Conservation (phyloP, 2,888 invertebrate species). For the Drosophila mulleri region DNA sequence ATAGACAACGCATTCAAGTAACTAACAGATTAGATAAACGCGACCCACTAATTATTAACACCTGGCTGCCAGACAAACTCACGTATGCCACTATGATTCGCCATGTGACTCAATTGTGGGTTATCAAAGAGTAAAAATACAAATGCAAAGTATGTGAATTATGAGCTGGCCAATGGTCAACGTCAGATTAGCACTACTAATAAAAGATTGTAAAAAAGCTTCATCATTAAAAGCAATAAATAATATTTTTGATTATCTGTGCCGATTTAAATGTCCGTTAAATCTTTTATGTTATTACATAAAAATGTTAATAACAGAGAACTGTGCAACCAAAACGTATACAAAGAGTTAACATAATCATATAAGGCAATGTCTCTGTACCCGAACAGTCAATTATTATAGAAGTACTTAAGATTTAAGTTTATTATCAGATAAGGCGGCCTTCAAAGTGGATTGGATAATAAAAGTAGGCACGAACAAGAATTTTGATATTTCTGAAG, state of each 20-base stretch:
- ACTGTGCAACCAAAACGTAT: neutral
- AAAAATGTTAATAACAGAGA: slow-evolving; percentile 3
- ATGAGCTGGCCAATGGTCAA: neutral
- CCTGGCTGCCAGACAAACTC: slow-evolving; percentile 36
- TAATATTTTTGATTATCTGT: neutral
- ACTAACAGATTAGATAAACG: slow-evolving; percentile 50
- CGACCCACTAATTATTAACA: slow-evolving; percentile 35
- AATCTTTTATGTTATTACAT: neutral
- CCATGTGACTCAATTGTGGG: slow-evolving; percentile 42
- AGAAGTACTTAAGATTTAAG: neutral
- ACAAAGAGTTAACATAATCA: neutral
- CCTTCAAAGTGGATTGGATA: slow-evolving; percentile 1
- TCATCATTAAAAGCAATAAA: neutral
- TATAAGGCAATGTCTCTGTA: neutral
- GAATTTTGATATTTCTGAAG: neutral
- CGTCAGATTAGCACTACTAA: neutral
- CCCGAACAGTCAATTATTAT: neutral
- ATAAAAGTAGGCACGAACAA: neutral
- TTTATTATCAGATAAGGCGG: slow-evolving; percentile 17
- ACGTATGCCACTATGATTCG: slow-evolving; percentile 8
- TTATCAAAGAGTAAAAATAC: slow-evolving; percentile 6
- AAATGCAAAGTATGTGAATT: neutral
- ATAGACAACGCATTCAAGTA: slow-evolving; percentile 40
- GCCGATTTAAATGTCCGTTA: slow-evolving; percentile 2
- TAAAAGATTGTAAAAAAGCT: neutral